Percentiles rank a stretch among this genome's conserved stretches.
These are phyloP conservation scores for Malurus alboscapulatus DNA, from an alignment of 2,113 vertebrate species.

Conservation along the genomic window DNA sequence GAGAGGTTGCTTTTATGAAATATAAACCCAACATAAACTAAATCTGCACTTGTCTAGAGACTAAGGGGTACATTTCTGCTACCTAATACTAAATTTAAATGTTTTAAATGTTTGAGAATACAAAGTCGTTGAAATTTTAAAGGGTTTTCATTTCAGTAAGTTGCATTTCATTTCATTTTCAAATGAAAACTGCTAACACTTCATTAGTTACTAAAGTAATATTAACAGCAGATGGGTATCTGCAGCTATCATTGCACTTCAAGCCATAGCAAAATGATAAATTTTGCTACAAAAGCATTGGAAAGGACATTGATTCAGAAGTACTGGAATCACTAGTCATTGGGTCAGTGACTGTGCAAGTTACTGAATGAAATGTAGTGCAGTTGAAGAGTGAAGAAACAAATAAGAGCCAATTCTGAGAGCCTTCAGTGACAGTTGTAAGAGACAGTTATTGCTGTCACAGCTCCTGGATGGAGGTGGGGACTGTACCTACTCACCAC, in stretches of 20 bases:
- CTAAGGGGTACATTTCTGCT: background rate
- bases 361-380: fast-evolving
- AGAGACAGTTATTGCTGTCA: background rate
- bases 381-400: background rate
- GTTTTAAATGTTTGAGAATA: background rate
- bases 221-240: background rate
- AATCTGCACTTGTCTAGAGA: background rate
- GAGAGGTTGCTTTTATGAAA: background rate
- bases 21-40: background rate
- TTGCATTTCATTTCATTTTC: background rate
- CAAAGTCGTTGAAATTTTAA: background rate
- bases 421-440: background rate
- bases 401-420: background rate
- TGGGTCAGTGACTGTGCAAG: background rate
- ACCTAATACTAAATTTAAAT: background rate
- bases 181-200: background rate
- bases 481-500: background rate
- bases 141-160: background rate
- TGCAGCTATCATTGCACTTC: background rate
- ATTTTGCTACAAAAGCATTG: background rate
- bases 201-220: background rate
- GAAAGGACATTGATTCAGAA: background rate
- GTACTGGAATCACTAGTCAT: background rate
- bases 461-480: background rate
- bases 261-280: background rate